Evolutionary conservation across 1,140 invertebrate genomes (phyloP), one percentile per base, ranked within the genome.

Genomic region (Drosophila malerkotliana): DNA sequence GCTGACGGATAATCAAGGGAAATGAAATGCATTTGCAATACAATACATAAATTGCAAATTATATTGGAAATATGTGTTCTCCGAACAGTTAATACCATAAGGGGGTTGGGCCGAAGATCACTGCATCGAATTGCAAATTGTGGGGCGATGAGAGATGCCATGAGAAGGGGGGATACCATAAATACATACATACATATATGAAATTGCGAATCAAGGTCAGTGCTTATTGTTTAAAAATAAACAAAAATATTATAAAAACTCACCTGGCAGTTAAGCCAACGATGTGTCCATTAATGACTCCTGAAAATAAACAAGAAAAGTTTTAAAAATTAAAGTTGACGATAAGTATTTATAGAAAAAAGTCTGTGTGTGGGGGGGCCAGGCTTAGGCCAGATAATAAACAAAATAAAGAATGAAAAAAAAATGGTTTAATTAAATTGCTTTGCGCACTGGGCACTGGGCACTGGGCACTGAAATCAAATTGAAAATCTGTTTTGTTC

Each of bases 401-500:
- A 21, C 2, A 21, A 21, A 21, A 18, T 1, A 18, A 18, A 18
- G 18, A 18, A n/a, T n/a, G 0, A 18, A 21, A 21, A 41, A 41
- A 53, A 74, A 73, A 63, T 68, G 62, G 58, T 84, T 84, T 85
- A 85, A 85, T 85, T 87, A 85, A 85, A 85, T 87, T 75, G 77
- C 78, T 52, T 63, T 59, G 78, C 77, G 58, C 82, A 26, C 26
- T 26, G 26, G 26, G 5, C 26, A 26, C 26, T 26, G 26, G 26
- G 5, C 26, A 26, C 26, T 56, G 78, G 67, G 54, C 82, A 87
- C 69, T 81, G 64, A 78, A 81, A 87, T 88, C 80, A 75, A 87
- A 87, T 83, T 87, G 83, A 83, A 88, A 87, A 87, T 88, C 83
- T 75, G 58, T 88, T 87, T 87, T 88, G 83, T 77, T 87, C 79